A percentile compares a stretch with the other conserved stretches of the same genome.
Conservation (phyloP, 2,797 vertebrate species). For the Amphiprion clarkii region DNA sequence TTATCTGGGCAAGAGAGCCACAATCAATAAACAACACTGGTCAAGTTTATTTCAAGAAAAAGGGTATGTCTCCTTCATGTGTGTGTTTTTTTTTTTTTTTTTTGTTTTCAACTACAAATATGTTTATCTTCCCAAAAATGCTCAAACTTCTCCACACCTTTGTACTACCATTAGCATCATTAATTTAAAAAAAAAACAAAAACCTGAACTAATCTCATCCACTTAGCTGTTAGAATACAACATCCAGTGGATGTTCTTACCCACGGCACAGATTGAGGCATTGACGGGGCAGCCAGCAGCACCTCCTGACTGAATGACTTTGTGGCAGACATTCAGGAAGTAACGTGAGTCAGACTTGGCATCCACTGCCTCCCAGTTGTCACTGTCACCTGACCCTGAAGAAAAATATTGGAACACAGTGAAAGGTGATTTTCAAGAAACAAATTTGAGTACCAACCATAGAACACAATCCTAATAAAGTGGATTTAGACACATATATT, state of each 20-base stretch:
- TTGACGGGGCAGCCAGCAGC: slow-evolving; percentile 85
- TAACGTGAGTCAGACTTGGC: slow-evolving; percentile 79
- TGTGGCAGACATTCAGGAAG: slow-evolving; percentile 94
- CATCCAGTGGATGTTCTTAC: slow-evolving; percentile 80
- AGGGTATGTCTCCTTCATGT: too few relatives aligned
- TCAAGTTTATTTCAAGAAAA: too few relatives aligned
- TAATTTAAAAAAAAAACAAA: too few relatives aligned
- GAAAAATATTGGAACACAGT: background rate
- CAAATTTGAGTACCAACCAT: too few relatives aligned
- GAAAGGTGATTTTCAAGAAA: background rate
- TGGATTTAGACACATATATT: too few relatives aligned
- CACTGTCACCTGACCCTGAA: slow-evolving; percentile 79
- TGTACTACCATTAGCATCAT: background rate
- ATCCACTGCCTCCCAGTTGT: slow-evolving; percentile 94
- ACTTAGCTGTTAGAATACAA: too few relatives aligned
- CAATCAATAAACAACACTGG: background rate
- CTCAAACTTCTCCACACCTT: background rate
- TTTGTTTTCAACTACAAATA: background rate
- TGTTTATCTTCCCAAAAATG: background rate
- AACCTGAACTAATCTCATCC: too few relatives aligned
- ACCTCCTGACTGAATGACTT: slow-evolving; percentile 83
- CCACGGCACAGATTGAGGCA: slow-evolving; percentile 90
- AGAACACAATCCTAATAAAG: too few relatives aligned
- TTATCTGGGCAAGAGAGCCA: slow-evolving; percentile 80
- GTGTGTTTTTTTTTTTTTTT: too few relatives aligned